These are phyloP conservation scores for Epirrhoe tristata DNA, from an alignment of 2,888 invertebrate genomes.

Conservation along the genomic window DNA sequence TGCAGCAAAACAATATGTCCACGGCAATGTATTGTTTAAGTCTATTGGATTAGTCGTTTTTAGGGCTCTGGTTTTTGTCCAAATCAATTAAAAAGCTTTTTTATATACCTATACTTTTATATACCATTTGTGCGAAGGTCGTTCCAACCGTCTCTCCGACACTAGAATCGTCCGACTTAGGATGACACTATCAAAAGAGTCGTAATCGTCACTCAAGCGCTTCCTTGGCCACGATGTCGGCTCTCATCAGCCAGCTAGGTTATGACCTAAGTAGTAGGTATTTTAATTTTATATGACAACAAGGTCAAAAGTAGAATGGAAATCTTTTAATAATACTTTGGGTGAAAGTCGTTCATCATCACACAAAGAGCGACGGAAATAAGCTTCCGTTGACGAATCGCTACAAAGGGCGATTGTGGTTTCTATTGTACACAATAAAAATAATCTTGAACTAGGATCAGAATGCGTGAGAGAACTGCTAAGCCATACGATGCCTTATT, in stretches of 20 bases:
- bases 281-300: no score
- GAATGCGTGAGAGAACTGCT: constrained; percentile 15
- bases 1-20: constrained; percentile 3
- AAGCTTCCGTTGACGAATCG: constrained; percentile 25
- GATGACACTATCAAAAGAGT: no score
- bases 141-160: no score
- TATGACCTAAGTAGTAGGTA: no score
- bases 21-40: constrained; percentile 13
- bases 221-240: no score
- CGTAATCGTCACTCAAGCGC: no score
- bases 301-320: background rate
- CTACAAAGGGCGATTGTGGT: constrained; percentile 16
- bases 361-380: constrained; percentile 24
- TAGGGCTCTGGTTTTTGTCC: no score
- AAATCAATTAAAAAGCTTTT: no score
- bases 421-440: constrained; percentile 1
- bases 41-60: background rate
- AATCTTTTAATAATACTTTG: constrained; percentile 11
- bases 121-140: no score
- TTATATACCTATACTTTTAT: no score
- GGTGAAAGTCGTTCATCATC: constrained; percentile 26
- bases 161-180: no score
- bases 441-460: constrained; percentile 19
- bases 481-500: background rate
- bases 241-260: no score